Percentiles rank a stretch among this genome's conserved stretches.
Conservation (phyloP, 2,113 vertebrate species). For the Ameiurus melas region DNA sequence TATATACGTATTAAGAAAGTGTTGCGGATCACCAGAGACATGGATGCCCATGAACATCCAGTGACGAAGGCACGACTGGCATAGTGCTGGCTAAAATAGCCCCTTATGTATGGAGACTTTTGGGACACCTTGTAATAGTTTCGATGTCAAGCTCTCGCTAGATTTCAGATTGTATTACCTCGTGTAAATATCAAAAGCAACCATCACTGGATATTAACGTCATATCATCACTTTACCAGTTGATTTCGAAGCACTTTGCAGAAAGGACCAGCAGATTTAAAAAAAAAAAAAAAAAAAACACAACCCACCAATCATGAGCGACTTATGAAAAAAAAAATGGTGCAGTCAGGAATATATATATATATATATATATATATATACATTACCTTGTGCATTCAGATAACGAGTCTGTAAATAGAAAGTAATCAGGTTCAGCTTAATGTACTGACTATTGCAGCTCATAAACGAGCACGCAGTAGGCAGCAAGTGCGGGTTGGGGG, state of each 20-base stretch:
- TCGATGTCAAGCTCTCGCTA: background rate
- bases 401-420: background rate
- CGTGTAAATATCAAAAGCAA: background rate
- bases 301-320: background rate
- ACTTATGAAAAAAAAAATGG: background rate
- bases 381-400: background rate
- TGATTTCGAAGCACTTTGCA: background rate
- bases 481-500: too few relatives aligned
- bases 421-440: conserved; percentile 16
- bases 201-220: background rate
- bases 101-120: too few relatives aligned
- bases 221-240: background rate
- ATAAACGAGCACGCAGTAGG: conserved; percentile 7
- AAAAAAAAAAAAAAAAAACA: background rate
- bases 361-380: too few relatives aligned
- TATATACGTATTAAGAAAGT: too few relatives aligned
- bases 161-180: background rate
- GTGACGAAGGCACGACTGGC: too few relatives aligned
- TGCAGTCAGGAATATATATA: background rate
- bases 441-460: conserved; percentile 4
- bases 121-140: background rate
- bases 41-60: too few relatives aligned
- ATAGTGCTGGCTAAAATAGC: too few relatives aligned
- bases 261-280: background rate
- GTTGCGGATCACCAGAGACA: too few relatives aligned